Evolutionary conservation across 2,113 vertebrate species (phyloP).

Genomic region (Pagrus major): DNA sequence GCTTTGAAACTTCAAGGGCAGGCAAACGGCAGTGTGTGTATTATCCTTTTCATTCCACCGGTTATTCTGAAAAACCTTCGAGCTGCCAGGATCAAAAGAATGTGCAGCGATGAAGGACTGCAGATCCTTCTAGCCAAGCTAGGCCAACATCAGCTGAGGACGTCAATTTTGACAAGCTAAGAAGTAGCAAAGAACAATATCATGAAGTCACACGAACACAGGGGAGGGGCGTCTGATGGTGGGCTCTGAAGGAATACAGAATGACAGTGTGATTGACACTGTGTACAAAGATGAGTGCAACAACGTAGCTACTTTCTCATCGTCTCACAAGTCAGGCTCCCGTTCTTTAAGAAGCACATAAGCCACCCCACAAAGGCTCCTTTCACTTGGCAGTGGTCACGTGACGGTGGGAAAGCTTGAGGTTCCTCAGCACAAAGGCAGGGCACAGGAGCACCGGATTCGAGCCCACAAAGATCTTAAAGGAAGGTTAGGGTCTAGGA

Average conservation of each 20-base stretch:
- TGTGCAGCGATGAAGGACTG: background rate
- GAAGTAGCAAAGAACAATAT: conserved; percentile 7
- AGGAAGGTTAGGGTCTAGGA: conserved; percentile 22
- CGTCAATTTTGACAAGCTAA: conserved; percentile 3
- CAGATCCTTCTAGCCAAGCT: conserved; percentile 18
- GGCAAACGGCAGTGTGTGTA: background rate
- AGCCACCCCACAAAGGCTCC: conserved; percentile 73
- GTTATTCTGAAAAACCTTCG: conserved; percentile 36
- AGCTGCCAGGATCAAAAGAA: conserved; percentile 26
- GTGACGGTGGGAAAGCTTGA: conserved; percentile 78
- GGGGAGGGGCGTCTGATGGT: background rate
- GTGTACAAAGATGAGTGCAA: conserved; percentile 43
- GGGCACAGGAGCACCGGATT: conserved; percentile 25
- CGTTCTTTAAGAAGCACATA: conserved; percentile 55
- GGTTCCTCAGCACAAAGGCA: conserved; percentile 49
- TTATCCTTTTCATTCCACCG: conserved; percentile 26
- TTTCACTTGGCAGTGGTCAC: conserved; percentile 69
- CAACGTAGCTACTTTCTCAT: conserved; percentile 53
- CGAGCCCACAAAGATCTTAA: conserved; percentile 43
- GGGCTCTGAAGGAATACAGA: background rate
- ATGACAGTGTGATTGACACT: conserved; percentile 28
- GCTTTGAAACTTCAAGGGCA: conserved; percentile 52
- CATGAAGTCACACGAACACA: background rate
- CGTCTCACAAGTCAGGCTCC: conserved; percentile 64
- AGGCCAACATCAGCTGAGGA: background rate